Conservation (phyloP, 2,797 vertebrate genomes). For the Odontamblyopus rebecca region DNA sequence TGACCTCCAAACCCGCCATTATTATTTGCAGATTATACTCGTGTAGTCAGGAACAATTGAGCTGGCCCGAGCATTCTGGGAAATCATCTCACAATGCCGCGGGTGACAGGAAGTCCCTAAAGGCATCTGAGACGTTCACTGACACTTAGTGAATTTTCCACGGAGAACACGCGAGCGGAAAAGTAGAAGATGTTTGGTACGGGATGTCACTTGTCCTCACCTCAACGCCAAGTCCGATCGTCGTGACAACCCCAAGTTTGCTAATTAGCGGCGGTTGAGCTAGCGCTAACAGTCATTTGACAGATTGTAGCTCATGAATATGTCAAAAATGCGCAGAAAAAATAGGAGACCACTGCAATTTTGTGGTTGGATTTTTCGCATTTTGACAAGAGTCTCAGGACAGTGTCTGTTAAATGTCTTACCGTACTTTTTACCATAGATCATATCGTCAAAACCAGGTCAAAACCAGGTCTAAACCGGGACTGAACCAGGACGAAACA, state of each 20-base stretch:
- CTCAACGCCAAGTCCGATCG: slow-evolving; percentile 16
- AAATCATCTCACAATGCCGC: slow-evolving; percentile 38
- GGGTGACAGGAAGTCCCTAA: slow-evolving; percentile 60
- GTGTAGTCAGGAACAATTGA: slow-evolving; percentile 43
- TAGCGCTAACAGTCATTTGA: slow-evolving; percentile 8
- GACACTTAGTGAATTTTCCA: slow-evolving; percentile 53
- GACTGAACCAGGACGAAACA: no score
- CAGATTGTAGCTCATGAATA: slow-evolving; percentile 9
- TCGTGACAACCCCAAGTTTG: slow-evolving; percentile 18
- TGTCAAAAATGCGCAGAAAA: background rate
- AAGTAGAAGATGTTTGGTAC: slow-evolving; percentile 34
- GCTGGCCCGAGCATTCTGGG: slow-evolving; percentile 23
- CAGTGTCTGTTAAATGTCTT: slow-evolving; percentile 3
- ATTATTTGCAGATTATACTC: slow-evolving; percentile 46
- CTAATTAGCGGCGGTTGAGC: slow-evolving; percentile 13
- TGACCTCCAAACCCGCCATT: slow-evolving; percentile 28
- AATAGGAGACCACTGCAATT: slow-evolving; percentile 1
- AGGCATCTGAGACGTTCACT: slow-evolving; percentile 39
- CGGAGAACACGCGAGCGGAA: slow-evolving; percentile 36
- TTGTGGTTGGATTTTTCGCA: background rate
- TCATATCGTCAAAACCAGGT: background rate
- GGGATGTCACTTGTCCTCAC: slow-evolving; percentile 38
- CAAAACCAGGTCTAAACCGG: no score
- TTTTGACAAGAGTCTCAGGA: background rate
- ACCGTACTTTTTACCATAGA: background rate